A percentile compares a stretch with the other conserved stretches of the same genome.
phyloP scores from a whole-genome alignment of 2,888 invertebrate species.

The Syritta pipiens region DNA sequence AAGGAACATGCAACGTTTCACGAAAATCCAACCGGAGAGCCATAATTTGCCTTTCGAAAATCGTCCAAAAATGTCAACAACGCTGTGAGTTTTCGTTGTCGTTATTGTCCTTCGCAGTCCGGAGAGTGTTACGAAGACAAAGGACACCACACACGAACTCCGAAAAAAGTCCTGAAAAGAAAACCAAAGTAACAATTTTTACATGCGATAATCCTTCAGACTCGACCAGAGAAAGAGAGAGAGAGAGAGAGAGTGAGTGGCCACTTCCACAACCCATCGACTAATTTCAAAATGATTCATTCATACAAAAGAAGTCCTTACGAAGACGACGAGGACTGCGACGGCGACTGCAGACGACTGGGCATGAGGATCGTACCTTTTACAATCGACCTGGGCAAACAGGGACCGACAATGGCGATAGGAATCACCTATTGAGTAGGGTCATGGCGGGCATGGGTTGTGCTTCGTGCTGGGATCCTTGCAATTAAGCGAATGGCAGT shows the following conservation, averaged over 20 bases:
- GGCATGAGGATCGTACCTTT: constrained; percentile 6
- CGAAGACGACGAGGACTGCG: not conserved
- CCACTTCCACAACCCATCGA: constrained; percentile 64
- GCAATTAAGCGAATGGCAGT: constrained; percentile 39
- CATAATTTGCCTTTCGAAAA: constrained; percentile 65
- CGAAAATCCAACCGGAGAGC: constrained; percentile 33
- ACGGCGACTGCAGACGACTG: constrained; percentile 17
- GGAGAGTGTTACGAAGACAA: not conserved
- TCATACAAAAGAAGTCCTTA: constrained; percentile 49
- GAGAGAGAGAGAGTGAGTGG: constrained; percentile 47
- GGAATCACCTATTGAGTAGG: constrained; percentile 38
- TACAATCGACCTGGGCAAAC: constrained; percentile 31
- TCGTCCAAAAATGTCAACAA: constrained; percentile 67
- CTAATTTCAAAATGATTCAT: constrained; percentile 68
- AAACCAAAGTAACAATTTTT: constrained; percentile 47
- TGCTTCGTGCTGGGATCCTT: constrained; percentile 25
- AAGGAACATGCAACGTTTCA: constrained; percentile 60
- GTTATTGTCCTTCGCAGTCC: constrained; percentile 40
- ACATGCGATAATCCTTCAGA: constrained; percentile 63
- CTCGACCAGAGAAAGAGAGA: too few relatives aligned
- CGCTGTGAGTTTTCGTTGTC: constrained; percentile 41
- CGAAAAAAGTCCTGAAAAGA: constrained; percentile 25
- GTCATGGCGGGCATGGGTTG: constrained; percentile 14
- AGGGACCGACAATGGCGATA: constrained; percentile 28
- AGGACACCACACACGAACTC: not conserved